Evolutionary conservation across 1,140 invertebrate species (phyloP).

Genomic region (Goniozus legneri): DNA sequence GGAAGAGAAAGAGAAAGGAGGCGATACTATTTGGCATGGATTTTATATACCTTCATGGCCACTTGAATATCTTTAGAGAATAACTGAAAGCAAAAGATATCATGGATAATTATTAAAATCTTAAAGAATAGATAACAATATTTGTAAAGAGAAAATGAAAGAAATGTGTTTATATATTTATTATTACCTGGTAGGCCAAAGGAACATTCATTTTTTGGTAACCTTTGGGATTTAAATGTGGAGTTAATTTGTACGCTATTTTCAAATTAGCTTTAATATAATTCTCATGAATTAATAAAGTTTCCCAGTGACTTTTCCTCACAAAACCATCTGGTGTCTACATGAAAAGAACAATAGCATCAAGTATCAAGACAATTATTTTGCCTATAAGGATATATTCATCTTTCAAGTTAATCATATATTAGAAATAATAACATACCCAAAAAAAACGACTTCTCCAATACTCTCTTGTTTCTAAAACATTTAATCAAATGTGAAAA

Average conservation of each 20-base stretch:
- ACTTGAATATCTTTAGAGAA: too few relatives aligned
- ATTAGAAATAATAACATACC: not conserved
- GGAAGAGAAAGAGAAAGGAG: too few relatives aligned
- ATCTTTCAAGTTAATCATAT: not conserved
- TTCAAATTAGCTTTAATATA: not conserved
- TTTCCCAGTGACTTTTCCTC: slow-evolving; percentile 1
- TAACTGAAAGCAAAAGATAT: too few relatives aligned
- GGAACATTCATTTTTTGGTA: slow-evolving; percentile 13
- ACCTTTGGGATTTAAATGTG: slow-evolving; percentile 9
- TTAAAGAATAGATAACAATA: not conserved
- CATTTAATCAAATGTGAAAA: not conserved
- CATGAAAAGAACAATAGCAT: too few relatives aligned
- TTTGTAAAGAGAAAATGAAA: too few relatives aligned
- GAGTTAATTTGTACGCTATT: slow-evolving; percentile 6
- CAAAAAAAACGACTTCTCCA: not conserved
- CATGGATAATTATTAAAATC: not conserved
- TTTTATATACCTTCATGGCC: too few relatives aligned
- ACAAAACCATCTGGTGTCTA: slow-evolving; percentile 11
- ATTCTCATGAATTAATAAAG: not conserved
- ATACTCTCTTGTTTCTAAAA: not conserved
- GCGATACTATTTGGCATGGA: too few relatives aligned
- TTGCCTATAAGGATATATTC: not conserved
- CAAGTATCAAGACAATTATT: not conserved
- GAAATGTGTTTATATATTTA: too few relatives aligned
- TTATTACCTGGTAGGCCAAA: slow-evolving; percentile 6